A percentile compares a stretch with the other conserved stretches of the same genome.
Conservation (phyloP, 2,797 vertebrate genomes). For the Poeciliopsis paucimaculata region DNA sequence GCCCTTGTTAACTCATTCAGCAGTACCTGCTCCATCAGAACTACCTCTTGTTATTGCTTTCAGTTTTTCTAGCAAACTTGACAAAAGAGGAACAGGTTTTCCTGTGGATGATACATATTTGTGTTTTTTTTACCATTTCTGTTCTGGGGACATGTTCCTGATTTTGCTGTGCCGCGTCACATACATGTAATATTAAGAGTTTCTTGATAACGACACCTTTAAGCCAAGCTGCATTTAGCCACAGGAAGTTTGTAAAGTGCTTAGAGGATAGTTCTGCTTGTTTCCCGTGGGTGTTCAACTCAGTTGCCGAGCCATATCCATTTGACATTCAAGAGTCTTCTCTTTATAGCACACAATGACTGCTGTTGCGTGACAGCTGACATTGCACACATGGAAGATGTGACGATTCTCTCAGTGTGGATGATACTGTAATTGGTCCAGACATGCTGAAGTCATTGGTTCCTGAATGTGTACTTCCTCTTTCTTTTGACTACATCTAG, state of each 20-base stretch:
- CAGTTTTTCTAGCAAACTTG: no score
- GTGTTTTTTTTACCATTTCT: no score
- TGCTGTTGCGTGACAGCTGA: slow-evolving; percentile 51
- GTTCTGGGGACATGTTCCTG: no score
- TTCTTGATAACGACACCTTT: not conserved
- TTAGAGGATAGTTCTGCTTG: slow-evolving; percentile 20
- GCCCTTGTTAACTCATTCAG: slow-evolving; percentile 28
- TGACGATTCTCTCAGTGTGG: slow-evolving; percentile 18
- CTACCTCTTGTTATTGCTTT: not conserved
- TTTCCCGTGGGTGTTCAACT: slow-evolving; percentile 40
- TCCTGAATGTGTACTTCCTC: slow-evolving; percentile 19
- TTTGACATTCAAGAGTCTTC: slow-evolving; percentile 59
- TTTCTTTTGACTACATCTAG: slow-evolving; percentile 21
- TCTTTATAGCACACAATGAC: slow-evolving; percentile 45
- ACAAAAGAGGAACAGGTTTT: no score
- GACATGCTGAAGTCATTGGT: slow-evolving; percentile 32
- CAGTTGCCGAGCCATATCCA: slow-evolving; percentile 34
- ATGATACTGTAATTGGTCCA: slow-evolving; percentile 34
- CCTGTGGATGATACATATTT: no score
- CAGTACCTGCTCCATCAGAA: not conserved
- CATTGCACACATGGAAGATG: slow-evolving; percentile 42
- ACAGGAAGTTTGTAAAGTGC: slow-evolving; percentile 9
- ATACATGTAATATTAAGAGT: not conserved
- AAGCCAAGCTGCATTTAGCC: not conserved
- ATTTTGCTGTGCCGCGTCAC: no score